Evolutionary conservation across 2,113 vertebrate genomes (phyloP), one percentile per base, ranked within the genome.

Genomic region (Hoplias malabaricus): DNA sequence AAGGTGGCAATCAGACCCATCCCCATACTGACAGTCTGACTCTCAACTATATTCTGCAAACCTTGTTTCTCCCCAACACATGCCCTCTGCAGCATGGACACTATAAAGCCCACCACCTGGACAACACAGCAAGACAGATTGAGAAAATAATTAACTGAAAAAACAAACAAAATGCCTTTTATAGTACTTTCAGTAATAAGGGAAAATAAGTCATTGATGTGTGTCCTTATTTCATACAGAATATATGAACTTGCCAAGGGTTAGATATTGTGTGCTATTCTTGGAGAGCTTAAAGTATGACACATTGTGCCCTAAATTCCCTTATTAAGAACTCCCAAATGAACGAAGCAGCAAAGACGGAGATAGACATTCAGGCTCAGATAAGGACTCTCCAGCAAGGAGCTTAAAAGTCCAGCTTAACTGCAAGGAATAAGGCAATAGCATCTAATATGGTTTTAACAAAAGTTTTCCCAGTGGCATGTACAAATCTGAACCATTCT

Each of bases 1-100:
- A 98, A 65, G 54, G 94, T 92, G 0, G 96, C 96, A 86, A 96
- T 92, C 0, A 98, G 91, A 63, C 95, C 96, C 92, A 98, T 95
- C 42, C 92, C 94, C 96, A 98, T 94, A 84, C 94, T 94, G 14
- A 99, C 91, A 0, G 95, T 95, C 90, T 99, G 94, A 0, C 91
- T 90, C 73, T 96, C 96, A 2, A 93, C 90, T 0, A 89, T 85
- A 0, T 88, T 90, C 10, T 87, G 88, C 0, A 73, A 65, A 9
- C 87, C 82, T 54, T 0, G 74, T 0, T 84, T 84, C 0, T 94
- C 84, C 76, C 88, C 88, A 11, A 83, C 77, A 66, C 93, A 96
- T 14, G 94, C 93, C 16, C 96, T 92, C 82, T 94, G 93, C 68
- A 98, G 85, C 31, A 94, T 91, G 23, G 92, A 86, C 0, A 84